phyloP scores from a whole-genome alignment of 2,888 invertebrate genomes.

The Sympetrum striolatum region DNA sequence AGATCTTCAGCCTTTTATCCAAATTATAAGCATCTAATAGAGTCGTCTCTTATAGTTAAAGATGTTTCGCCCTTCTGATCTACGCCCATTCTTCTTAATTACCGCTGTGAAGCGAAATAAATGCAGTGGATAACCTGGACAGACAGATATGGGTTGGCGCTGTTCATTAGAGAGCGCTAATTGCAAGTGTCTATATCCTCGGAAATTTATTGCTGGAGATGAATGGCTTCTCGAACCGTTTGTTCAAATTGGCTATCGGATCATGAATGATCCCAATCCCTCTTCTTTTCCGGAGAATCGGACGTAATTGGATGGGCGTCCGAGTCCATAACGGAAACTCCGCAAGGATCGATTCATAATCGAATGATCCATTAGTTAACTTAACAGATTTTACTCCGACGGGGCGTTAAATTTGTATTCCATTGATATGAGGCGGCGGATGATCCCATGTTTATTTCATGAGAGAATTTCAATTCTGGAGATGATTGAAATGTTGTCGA shows the following conservation, averaged over 20 bases:
- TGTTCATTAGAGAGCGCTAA: background rate
- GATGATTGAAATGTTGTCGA: background rate
- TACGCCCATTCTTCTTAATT: no score
- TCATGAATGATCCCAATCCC: background rate
- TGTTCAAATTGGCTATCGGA: background rate
- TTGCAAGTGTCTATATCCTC: background rate
- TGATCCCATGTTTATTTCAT: background rate
- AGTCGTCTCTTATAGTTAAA: no score
- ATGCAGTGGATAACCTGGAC: no score
- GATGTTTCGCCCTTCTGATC: no score
- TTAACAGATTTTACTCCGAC: conserved; percentile 12
- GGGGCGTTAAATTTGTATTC: background rate
- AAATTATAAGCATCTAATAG: no score
- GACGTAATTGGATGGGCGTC: background rate
- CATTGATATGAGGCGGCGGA: background rate
- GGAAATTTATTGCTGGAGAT: background rate
- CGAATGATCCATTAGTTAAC: conserved; percentile 10
- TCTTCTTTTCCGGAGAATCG: background rate
- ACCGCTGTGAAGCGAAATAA: no score
- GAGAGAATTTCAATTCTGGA: background rate
- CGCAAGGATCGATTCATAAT: background rate
- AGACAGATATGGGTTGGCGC: background rate
- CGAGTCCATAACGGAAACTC: background rate
- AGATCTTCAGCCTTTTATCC: no score
- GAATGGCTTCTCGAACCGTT: background rate